Evolutionary conservation across 1,140 invertebrate species (phyloP).

Genomic region (Zaprionus gabonicus): DNA sequence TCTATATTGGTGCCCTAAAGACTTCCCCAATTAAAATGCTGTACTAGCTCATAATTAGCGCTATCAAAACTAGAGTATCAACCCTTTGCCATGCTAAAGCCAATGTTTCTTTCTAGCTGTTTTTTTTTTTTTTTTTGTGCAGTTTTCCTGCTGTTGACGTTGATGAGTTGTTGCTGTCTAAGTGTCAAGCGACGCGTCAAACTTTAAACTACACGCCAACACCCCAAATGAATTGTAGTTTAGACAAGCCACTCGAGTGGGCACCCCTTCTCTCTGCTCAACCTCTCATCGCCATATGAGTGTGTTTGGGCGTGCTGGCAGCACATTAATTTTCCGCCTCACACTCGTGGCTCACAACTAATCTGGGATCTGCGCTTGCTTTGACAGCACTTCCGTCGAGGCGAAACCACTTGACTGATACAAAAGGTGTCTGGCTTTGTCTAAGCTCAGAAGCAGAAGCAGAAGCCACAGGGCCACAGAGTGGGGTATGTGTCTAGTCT

Average conservation of each 20-base stretch:
- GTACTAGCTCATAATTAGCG: neutral
- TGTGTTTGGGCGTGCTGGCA: slow-evolving; percentile 51
- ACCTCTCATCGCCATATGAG: slow-evolving; percentile 17
- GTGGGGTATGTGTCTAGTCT: slow-evolving; percentile 46
- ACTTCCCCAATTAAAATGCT: too few species aligned
- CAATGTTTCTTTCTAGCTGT: slow-evolving; percentile 27
- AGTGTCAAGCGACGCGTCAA: slow-evolving; percentile 79
- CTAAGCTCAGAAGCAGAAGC: slow-evolving; percentile 19
- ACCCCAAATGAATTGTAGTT: slow-evolving; percentile 70
- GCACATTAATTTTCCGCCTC: slow-evolving; percentile 66
- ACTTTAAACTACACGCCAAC: slow-evolving; percentile 81
- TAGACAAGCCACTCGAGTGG: slow-evolving; percentile 17
- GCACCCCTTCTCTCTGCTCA: neutral
- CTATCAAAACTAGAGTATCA: neutral
- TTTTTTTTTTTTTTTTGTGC: slow-evolving; percentile 26
- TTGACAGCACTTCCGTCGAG: slow-evolving; percentile 67
- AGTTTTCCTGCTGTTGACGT: slow-evolving; percentile 69
- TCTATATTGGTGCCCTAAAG: too few species aligned
- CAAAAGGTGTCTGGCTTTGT: slow-evolving; percentile 61
- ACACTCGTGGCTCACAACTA: slow-evolving; percentile 45
- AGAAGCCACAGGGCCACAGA: neutral
- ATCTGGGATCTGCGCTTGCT: slow-evolving; percentile 71
- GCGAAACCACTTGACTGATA: slow-evolving; percentile 58
- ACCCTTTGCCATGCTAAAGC: neutral
- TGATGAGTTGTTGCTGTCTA: slow-evolving; percentile 83